Evolutionary conservation across 2,888 invertebrate genomes (phyloP).

Genomic region (Embidobia sp.): DNA sequence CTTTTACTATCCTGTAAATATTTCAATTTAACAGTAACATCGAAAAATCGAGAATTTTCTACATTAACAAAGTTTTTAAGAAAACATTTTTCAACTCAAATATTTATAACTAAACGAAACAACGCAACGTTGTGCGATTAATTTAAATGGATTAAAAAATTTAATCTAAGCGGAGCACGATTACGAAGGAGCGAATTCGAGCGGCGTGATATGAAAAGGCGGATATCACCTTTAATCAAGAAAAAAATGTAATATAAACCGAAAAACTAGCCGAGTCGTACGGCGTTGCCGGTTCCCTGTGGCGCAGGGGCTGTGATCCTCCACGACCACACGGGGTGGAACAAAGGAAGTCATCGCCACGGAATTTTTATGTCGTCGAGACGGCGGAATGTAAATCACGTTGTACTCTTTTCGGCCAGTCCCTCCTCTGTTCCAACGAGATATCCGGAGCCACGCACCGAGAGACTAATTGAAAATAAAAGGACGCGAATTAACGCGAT

Average conservation of each 20-base stretch:
- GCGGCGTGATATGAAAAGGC: constrained; percentile 4
- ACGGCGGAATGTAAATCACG: constrained; percentile 80
- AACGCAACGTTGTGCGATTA: too few relatives aligned
- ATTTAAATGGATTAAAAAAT: too few relatives aligned
- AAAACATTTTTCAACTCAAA: too few relatives aligned
- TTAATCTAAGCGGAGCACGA: too few relatives aligned
- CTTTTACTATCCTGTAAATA: too few relatives aligned
- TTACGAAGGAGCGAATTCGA: constrained; percentile 9
- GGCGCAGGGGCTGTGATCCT: constrained; percentile 83
- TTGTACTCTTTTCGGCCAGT: constrained; percentile 57
- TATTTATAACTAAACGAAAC: too few relatives aligned
- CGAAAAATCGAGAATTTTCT: too few relatives aligned
- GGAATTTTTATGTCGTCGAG: constrained; percentile 80
- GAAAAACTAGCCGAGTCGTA: constrained; percentile 80
- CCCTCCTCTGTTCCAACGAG: constrained; percentile 43
- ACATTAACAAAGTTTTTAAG: too few relatives aligned
- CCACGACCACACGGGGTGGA: constrained; percentile 74
- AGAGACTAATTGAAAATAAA: constrained; percentile 61
- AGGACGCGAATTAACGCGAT: constrained; percentile 27
- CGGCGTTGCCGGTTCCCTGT: constrained; percentile 84
- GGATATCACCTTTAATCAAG: constrained; percentile 75
- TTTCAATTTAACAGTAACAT: too few relatives aligned
- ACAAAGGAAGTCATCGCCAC: constrained; percentile 80
- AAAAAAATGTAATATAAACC: constrained; percentile 78
- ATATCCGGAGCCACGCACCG: too few relatives aligned